Percentiles rank a stretch among this genome's conserved stretches.
These are phyloP conservation scores for Tetragnatha montana DNA, from an alignment of 2,888 invertebrate species.

Conservation along the genomic window DNA sequence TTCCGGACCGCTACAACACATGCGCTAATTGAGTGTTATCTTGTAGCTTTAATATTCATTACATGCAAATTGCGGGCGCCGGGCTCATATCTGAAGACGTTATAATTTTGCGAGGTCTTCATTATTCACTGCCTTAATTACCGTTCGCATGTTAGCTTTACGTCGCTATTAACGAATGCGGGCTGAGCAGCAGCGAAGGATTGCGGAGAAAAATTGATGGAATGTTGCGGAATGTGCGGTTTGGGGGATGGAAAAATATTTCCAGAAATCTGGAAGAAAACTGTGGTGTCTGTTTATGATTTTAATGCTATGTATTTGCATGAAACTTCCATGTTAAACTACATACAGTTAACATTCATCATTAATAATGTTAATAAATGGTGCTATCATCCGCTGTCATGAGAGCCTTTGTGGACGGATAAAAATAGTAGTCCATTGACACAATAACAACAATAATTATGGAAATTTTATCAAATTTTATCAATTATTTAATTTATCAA, in stretches of 20 bases:
- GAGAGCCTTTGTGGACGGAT: no score
- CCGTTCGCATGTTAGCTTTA: conserved; percentile 31
- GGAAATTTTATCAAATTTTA: no score
- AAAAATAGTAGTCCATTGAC: no score
- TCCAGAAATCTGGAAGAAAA: neutral
- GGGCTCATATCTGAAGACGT: conserved; percentile 23
- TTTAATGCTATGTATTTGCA: no score
- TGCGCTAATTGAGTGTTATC: conserved; percentile 59
- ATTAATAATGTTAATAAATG: no score
- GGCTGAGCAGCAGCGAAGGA: neutral
- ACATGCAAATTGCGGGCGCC: conserved; percentile 44
- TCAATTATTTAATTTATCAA: no score
- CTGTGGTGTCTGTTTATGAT: no score
- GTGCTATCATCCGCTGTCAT: no score
- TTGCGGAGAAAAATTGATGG: conserved; percentile 1
- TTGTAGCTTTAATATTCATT: conserved; percentile 59
- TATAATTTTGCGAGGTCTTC: conserved; percentile 55
- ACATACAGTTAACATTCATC: no score
- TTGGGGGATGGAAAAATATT: neutral
- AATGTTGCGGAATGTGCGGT: neutral
- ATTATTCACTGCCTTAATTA: conserved; percentile 53
- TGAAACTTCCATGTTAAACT: no score
- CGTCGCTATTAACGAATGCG: conserved; percentile 24
- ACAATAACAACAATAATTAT: no score
- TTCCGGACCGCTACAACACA: neutral